These are phyloP conservation scores for Spea multiplicata DNA, from an alignment of 2,113 vertebrate species.

Conservation along the genomic window DNA sequence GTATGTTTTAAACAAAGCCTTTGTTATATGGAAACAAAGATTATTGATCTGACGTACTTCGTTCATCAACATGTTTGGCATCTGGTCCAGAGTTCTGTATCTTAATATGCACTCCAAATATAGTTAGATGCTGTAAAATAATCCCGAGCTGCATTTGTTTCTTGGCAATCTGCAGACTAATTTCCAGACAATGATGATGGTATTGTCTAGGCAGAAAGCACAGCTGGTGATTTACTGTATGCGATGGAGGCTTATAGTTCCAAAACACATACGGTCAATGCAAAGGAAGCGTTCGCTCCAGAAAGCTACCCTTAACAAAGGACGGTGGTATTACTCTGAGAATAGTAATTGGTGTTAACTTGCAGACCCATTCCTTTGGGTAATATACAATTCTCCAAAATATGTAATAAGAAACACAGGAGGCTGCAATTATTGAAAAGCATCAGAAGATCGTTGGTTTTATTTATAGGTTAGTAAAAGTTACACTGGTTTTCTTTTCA, in stretches of 20 bases:
- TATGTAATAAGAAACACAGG: too few relatives aligned
- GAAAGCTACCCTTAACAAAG: too few relatives aligned
- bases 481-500: not conserved
- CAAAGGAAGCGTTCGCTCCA: not conserved
- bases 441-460: too few relatives aligned
- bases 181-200: constrained; percentile 46
- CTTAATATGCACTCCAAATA: constrained; percentile 11
- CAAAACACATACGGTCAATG: constrained; percentile 10
- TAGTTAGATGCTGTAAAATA: constrained; percentile 24
- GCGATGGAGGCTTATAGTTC: constrained; percentile 7
- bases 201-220: constrained; percentile 44
- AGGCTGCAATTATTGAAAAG: too few relatives aligned
- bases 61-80: constrained; percentile 9
- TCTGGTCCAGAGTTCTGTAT: constrained; percentile 11
- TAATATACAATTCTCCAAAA: too few relatives aligned
- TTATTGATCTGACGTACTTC: constrained; percentile 36
- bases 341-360: too few relatives aligned
- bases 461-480: too few relatives aligned
- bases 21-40: constrained; percentile 46
- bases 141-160: constrained; percentile 19
- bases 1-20: constrained; percentile 50
- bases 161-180: constrained; percentile 35
- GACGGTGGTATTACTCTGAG: too few relatives aligned
- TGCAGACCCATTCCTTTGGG: too few relatives aligned
- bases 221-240: constrained; percentile 31